These are phyloP conservation scores for Dolomedes plantarius DNA, from an alignment of 2,888 invertebrate genomes.

Conservation along the genomic window DNA sequence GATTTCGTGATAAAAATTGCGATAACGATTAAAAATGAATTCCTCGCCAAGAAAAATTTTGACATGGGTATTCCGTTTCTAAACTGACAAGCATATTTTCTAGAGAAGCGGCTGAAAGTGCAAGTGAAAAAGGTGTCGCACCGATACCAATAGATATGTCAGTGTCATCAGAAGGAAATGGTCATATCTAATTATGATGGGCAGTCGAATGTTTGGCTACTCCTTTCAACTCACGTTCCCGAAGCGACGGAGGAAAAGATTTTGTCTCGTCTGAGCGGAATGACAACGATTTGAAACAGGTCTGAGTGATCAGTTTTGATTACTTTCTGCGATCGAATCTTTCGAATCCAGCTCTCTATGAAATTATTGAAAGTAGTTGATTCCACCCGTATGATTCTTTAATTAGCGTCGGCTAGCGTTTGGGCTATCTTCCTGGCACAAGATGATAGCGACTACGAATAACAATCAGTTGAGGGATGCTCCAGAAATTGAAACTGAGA, in stretches of 20 bases:
- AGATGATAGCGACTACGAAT: too few relatives aligned
- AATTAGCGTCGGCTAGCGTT: constrained; percentile 20
- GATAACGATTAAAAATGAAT: too few relatives aligned
- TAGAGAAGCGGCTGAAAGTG: too few relatives aligned
- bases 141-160: not conserved
- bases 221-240: constrained; percentile 31
- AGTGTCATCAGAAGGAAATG: not conserved
- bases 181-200: not conserved
- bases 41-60: too few relatives aligned
- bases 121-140: not conserved
- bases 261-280: constrained; percentile 28
- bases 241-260: constrained; percentile 14
- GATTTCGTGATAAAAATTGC: too few relatives aligned
- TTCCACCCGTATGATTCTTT: constrained; percentile 25
- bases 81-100: too few relatives aligned
- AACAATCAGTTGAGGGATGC: not conserved
- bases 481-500: too few relatives aligned
- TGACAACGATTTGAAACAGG: constrained; percentile 37
- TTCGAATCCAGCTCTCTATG: constrained; percentile 9
- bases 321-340: constrained; percentile 4
- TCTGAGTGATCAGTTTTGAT: constrained; percentile 19
- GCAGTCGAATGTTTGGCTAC: not conserved
- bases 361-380: constrained; percentile 20
- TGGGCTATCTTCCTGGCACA: too few relatives aligned
- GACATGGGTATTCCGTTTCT: too few relatives aligned